A percentile compares a stretch with the other conserved stretches of the same genome.
These are phyloP conservation scores for Sesia bembeciformis DNA, from an alignment of 2,888 invertebrate species.

Conservation along the genomic window DNA sequence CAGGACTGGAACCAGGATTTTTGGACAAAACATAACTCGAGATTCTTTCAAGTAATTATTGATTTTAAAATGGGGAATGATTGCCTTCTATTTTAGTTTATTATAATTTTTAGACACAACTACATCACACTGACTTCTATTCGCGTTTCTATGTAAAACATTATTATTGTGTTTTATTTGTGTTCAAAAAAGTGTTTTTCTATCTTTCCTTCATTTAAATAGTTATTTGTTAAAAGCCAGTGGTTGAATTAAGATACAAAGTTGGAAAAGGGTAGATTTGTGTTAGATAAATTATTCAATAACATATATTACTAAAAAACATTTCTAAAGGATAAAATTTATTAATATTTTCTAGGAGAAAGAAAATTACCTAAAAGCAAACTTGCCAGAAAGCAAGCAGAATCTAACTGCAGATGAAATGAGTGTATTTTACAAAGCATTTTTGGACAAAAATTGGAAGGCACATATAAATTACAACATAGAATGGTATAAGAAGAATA, in stretches of 20 bases:
- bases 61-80: too few relatives aligned
- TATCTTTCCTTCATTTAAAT: background rate
- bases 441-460: constrained; percentile 87
- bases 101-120: too few relatives aligned
- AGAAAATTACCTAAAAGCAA: constrained; percentile 69
- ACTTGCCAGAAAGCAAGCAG: constrained; percentile 59
- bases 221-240: too few relatives aligned
- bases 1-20: constrained; percentile 90
- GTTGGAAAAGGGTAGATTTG: too few relatives aligned
- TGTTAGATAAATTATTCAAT: too few relatives aligned
- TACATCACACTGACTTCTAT: too few relatives aligned
- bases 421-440: constrained; percentile 90
- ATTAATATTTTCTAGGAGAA: constrained; percentile 57
- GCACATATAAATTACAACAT: constrained; percentile 84
- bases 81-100: too few relatives aligned
- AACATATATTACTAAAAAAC: too few relatives aligned
- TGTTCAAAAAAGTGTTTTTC: background rate
- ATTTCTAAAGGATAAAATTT: background rate
- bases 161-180: too few relatives aligned
- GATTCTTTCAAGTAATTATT: constrained; percentile 75
- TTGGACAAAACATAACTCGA: constrained; percentile 86
- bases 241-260: too few relatives aligned
- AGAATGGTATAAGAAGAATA: constrained; percentile 88
- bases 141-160: too few relatives aligned
- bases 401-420: constrained; percentile 85